A percentile compares a stretch with the other conserved stretches of the same genome.
phyloP scores from a whole-genome alignment of 2,888 invertebrate species.

The Cantharis nigra region DNA sequence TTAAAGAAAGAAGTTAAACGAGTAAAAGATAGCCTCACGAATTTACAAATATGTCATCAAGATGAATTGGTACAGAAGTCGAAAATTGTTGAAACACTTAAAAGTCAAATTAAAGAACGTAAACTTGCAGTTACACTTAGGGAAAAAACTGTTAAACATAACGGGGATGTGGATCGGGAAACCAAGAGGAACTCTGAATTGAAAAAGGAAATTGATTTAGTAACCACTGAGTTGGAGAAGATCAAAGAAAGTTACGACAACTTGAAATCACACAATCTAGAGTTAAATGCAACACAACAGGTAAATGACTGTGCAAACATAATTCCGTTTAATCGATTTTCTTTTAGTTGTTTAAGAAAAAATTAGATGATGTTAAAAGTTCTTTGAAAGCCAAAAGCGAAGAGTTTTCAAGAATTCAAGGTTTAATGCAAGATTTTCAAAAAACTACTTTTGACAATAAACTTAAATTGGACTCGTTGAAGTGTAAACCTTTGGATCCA shows the following conservation, averaged over 20 bases:
- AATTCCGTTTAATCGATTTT: background rate
- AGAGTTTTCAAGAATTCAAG: constrained; percentile 39
- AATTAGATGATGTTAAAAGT: constrained; percentile 19
- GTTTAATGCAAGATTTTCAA: constrained; percentile 40
- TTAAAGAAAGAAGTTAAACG: constrained; percentile 17
- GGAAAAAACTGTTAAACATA: background rate
- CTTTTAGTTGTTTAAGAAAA: background rate
- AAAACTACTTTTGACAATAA: constrained; percentile 42
- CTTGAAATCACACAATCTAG: background rate
- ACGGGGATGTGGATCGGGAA: background rate
- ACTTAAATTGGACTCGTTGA: constrained; percentile 42
- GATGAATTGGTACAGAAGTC: background rate
- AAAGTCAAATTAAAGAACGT: background rate
- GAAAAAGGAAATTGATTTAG: background rate
- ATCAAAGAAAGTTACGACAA: background rate
- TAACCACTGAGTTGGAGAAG: background rate
- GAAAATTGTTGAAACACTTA: background rate
- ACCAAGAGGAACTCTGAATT: background rate
- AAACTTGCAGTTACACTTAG: background rate
- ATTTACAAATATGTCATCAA: background rate
- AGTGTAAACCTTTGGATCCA: constrained; percentile 43
- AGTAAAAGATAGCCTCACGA: constrained; percentile 16
- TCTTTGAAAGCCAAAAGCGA: constrained; percentile 35
- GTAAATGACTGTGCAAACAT: background rate
- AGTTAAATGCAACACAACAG: background rate